These are phyloP conservation scores for Acleris cristana DNA, from an alignment of 2,888 invertebrate genomes.

Conservation along the genomic window DNA sequence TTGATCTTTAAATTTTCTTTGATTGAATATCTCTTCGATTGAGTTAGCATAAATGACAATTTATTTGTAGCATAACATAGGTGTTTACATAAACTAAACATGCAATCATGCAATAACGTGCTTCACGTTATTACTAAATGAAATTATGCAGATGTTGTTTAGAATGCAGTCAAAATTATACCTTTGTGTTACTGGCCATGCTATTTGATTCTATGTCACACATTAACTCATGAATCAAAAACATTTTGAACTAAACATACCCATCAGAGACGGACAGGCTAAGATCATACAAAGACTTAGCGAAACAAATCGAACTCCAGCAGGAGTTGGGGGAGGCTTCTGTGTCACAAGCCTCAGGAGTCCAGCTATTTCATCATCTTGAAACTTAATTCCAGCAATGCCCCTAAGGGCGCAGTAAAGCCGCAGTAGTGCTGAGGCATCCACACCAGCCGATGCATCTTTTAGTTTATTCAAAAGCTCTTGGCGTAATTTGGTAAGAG, in stretches of 20 bases:
- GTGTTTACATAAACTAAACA: too few species aligned
- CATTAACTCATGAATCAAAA: too few species aligned
- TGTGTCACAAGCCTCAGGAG: slow-evolving; percentile 94
- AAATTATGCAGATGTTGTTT: too few species aligned
- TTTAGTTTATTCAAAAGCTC: slow-evolving; percentile 90
- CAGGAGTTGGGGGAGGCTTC: slow-evolving; percentile 94
- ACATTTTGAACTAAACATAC: slow-evolving; percentile 49
- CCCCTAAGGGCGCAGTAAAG: slow-evolving; percentile 96
- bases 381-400: slow-evolving; percentile 95
- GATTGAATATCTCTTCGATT: too few species aligned
- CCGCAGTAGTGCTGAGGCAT: slow-evolving; percentile 94
- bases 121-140: too few species aligned
- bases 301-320: slow-evolving; percentile 96
- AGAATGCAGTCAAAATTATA: too few species aligned
- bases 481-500: slow-evolving; percentile 87
- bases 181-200: too few species aligned
- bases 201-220: too few species aligned
- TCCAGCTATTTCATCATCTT: slow-evolving; percentile 95
- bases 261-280: slow-evolving; percentile 94
- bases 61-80: too few species aligned
- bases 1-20: too few species aligned
- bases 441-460: slow-evolving; percentile 87
- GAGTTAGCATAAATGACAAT: too few species aligned
- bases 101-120: too few species aligned
- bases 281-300: slow-evolving; percentile 97